Conservation (phyloP, 2,113 vertebrate species). For the Murina feae region DNA sequence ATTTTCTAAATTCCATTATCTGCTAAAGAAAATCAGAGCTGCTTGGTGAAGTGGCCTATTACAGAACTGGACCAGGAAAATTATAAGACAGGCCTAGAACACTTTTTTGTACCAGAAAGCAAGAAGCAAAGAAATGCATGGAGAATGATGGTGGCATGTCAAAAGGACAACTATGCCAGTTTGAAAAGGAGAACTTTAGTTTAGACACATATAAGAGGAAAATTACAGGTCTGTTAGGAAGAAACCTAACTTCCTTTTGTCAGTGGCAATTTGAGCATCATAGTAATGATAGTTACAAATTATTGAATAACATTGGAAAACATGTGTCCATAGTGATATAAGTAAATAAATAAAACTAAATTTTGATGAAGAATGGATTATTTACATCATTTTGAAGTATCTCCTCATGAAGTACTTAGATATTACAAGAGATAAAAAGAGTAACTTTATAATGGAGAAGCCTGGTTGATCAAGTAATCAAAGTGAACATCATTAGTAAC, state of each 20-base stretch:
- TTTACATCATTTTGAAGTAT: not conserved
- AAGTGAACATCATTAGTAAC: not conserved
- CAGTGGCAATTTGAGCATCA: not conserved
- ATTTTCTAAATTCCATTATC: slow-evolving; percentile 15
- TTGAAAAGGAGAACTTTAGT: not conserved
- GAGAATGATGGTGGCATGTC: not conserved
- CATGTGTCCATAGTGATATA: not conserved
- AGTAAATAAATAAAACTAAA: not conserved
- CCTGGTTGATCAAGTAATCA: not conserved
- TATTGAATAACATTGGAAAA: not conserved
- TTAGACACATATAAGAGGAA: not conserved
- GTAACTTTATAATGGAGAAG: not conserved
- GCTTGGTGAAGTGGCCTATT: slow-evolving; percentile 10
- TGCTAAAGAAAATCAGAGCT: not conserved
- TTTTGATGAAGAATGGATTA: not conserved
- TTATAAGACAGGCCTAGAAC: not conserved
- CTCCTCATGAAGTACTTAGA: not conserved
- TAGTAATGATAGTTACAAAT: not conserved
- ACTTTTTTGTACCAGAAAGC: not conserved
- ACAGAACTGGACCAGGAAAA: not conserved
- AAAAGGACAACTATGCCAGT: not conserved
- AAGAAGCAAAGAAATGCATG: not conserved
- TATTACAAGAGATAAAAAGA: not conserved
- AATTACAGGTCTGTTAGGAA: not conserved
- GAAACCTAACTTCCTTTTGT: not conserved